phyloP scores from a whole-genome alignment of 2,113 vertebrate species.

The Crocuta crocuta region DNA sequence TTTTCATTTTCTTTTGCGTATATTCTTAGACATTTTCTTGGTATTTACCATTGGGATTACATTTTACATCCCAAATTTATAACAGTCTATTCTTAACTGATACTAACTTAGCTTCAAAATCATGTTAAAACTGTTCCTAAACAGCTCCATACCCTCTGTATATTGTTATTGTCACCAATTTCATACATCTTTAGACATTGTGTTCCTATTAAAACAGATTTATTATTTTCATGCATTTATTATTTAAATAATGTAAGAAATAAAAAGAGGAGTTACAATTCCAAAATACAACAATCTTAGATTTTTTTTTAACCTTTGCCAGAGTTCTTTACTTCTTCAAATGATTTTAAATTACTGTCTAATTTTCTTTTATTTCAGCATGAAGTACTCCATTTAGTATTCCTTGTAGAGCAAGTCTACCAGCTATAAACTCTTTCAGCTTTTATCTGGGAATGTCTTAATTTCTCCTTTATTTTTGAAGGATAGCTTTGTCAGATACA shows the following conservation, averaged over 20 bases:
- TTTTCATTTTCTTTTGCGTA: background rate
- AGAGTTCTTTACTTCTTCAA: background rate
- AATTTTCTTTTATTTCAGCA: background rate
- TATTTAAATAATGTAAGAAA: background rate
- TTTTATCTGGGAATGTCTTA: background rate
- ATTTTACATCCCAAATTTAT: background rate
- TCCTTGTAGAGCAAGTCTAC: background rate
- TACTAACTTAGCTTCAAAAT: background rate
- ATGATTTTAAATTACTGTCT: background rate
- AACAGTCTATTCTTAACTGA: background rate
- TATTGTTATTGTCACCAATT: background rate
- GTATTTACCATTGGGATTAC: background rate
- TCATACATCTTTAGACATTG: background rate
- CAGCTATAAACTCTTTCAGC: background rate
- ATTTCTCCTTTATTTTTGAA: background rate
- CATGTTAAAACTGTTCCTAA: background rate
- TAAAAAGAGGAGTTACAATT: background rate
- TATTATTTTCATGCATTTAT: background rate
- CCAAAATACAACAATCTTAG: background rate
- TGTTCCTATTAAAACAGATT: background rate
- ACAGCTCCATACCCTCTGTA: background rate
- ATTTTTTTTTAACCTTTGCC: background rate
- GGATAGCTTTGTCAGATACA: background rate
- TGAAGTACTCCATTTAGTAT: background rate
- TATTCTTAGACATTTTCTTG: background rate